Conservation (phyloP, 2,797 vertebrate species). For the Premnoplex brunnescens region DNA sequence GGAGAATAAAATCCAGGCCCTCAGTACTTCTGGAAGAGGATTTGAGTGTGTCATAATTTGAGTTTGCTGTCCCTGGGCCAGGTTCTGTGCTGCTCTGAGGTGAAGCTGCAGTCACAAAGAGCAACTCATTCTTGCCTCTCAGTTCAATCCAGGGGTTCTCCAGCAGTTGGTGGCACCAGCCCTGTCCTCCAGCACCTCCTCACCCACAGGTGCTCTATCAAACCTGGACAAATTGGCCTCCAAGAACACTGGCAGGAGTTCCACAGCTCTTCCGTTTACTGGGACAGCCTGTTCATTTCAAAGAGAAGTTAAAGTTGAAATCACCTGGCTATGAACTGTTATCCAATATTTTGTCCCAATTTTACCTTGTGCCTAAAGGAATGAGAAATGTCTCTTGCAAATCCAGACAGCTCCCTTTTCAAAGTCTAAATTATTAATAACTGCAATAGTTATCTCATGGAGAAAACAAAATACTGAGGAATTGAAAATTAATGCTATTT, state of each 20-base stretch:
- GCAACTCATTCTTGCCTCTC: not conserved
- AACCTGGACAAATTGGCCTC: not conserved
- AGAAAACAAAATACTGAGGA: slow-evolving; percentile 7
- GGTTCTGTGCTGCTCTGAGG: not conserved
- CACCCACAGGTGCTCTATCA: not conserved
- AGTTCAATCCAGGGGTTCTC: not conserved
- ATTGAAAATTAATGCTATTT: not conserved
- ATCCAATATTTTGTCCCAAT: not conserved
- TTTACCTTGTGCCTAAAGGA: not conserved
- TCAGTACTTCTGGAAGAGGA: not conserved
- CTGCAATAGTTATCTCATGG: not conserved
- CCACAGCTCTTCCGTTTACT: not conserved
- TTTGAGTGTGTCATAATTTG: not conserved
- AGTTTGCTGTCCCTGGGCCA: not conserved
- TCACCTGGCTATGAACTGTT: not conserved
- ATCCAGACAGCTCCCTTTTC: not conserved
- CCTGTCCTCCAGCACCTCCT: not conserved
- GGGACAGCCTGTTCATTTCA: not conserved
- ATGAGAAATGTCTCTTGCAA: slow-evolving; percentile 11
- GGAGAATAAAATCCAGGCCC: not conserved
- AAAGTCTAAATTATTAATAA: slow-evolving; percentile 7
- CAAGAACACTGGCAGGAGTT: not conserved
- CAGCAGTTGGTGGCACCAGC: not conserved
- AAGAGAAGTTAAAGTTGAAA: not conserved
- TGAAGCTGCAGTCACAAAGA: not conserved